Percentiles rank a stretch among this genome's conserved stretches.
These are phyloP conservation scores for Ctenomys sociabilis DNA, from an alignment of 2,113 vertebrate genomes.

Conservation along the genomic window DNA sequence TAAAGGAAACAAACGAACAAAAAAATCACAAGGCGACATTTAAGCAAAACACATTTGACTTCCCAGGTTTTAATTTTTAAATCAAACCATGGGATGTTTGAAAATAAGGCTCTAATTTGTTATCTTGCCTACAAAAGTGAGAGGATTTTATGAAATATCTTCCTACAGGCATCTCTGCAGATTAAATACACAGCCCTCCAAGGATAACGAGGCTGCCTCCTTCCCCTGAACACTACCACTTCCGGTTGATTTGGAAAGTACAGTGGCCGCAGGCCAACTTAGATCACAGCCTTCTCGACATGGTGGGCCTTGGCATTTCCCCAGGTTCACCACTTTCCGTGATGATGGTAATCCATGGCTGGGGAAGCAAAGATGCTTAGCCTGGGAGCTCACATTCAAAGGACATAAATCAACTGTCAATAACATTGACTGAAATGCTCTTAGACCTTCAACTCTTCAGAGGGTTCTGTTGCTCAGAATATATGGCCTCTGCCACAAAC, in stretches of 20 bases:
- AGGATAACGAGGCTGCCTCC: background rate
- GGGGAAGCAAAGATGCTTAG: background rate
- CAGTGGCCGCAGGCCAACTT: background rate
- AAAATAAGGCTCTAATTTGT: slow-evolving; percentile 30
- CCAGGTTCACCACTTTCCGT: slow-evolving; percentile 31
- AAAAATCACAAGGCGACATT: slow-evolving; percentile 31
- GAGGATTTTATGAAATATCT: background rate
- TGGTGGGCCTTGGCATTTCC: background rate
- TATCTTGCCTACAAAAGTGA: background rate
- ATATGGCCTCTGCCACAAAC: background rate
- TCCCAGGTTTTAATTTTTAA: slow-evolving; percentile 34
- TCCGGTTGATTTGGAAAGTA: background rate
- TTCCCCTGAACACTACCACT: background rate
- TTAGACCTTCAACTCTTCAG: slow-evolving; percentile 20
- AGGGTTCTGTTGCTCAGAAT: slow-evolving; percentile 1
- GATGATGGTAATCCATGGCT: background rate
- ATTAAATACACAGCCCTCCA: background rate
- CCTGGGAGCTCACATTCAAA: slow-evolving; percentile 54
- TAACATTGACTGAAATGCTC: slow-evolving; percentile 44
- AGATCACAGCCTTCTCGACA: background rate
- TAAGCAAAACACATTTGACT: background rate
- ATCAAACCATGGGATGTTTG: slow-evolving; percentile 12
- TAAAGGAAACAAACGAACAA: slow-evolving; percentile 22
- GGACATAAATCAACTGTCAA: slow-evolving; percentile 43
- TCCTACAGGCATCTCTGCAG: background rate